These are phyloP conservation scores for Trimorus sp. DNA, from an alignment of 2,888 invertebrate genomes.

Conservation along the genomic window DNA sequence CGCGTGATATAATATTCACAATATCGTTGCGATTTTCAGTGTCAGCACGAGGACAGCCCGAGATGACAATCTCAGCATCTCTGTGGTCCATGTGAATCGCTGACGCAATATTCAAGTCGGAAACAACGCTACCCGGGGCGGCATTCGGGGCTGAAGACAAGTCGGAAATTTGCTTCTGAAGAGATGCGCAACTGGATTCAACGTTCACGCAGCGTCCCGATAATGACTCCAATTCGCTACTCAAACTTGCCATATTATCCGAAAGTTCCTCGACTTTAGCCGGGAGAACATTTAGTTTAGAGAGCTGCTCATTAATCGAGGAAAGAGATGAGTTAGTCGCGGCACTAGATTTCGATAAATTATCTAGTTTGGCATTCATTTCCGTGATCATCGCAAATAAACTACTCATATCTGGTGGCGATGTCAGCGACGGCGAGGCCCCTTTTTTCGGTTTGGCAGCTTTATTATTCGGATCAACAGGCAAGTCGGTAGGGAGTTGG, in stretches of 20 bases:
- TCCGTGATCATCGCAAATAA: background rate
- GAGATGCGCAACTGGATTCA: background rate
- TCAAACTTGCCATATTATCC: background rate
- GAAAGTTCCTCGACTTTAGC: background rate
- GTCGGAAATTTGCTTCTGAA: background rate
- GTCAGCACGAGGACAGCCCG: background rate
- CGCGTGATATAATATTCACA: background rate
- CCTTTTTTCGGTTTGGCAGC: background rate
- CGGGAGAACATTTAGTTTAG: background rate
- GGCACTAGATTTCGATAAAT: background rate
- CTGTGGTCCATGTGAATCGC: background rate
- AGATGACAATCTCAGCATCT: conserved; percentile 1
- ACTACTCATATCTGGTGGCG: background rate
- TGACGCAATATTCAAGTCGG: background rate
- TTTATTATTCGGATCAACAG: background rate
- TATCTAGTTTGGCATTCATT: background rate
- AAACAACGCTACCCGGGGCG: background rate
- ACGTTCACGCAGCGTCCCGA: background rate
- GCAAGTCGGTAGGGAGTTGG: background rate
- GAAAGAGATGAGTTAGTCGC: background rate
- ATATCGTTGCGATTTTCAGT: background rate
- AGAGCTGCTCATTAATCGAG: background rate
- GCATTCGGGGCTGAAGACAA: background rate
- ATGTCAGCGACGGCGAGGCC: background rate
- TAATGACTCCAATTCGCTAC: background rate